phyloP scores from a whole-genome alignment of 2,113 vertebrate genomes.

The Hippocampus abdominalis region DNA sequence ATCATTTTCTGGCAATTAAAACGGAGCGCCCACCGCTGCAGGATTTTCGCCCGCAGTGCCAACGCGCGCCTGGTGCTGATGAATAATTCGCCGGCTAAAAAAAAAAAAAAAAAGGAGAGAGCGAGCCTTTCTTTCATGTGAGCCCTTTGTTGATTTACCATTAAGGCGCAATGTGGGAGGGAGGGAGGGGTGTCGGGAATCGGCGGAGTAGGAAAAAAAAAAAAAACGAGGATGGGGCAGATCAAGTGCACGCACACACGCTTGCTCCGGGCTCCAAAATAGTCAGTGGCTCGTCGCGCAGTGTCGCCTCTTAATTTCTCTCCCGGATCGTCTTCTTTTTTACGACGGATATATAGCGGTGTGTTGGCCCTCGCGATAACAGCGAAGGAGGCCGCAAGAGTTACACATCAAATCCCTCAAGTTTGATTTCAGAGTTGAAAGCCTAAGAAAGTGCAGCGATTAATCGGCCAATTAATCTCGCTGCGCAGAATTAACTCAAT shows the following conservation, averaged over 20 bases:
- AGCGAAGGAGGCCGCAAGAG: too few species aligned
- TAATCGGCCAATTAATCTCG: too few species aligned
- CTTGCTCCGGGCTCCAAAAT: not conserved
- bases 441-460: too few species aligned
- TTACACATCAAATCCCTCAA: too few species aligned
- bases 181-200: constrained; percentile 44
- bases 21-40: constrained; percentile 62
- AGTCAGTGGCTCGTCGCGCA: not conserved
- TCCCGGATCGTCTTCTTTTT: not conserved
- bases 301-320: not conserved
- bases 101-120: constrained; percentile 55
- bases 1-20: constrained; percentile 78
- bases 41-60: constrained; percentile 71
- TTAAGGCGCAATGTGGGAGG: constrained; percentile 64
- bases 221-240: constrained; percentile 63
- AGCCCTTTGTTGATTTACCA: constrained; percentile 76
- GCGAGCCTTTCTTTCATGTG: constrained; percentile 74
- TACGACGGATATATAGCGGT: not conserved
- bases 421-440: too few species aligned
- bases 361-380: not conserved
- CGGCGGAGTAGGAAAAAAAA: constrained; percentile 51
- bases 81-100: constrained; percentile 71
- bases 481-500: too few species aligned
- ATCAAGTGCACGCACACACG: constrained; percentile 31
- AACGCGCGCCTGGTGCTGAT: constrained; percentile 64